Percentiles rank a stretch among this genome's conserved stretches.
Evolutionary conservation across 2,797 vertebrate genomes (phyloP).

Genomic region (Propithecus deckenii): DNA sequence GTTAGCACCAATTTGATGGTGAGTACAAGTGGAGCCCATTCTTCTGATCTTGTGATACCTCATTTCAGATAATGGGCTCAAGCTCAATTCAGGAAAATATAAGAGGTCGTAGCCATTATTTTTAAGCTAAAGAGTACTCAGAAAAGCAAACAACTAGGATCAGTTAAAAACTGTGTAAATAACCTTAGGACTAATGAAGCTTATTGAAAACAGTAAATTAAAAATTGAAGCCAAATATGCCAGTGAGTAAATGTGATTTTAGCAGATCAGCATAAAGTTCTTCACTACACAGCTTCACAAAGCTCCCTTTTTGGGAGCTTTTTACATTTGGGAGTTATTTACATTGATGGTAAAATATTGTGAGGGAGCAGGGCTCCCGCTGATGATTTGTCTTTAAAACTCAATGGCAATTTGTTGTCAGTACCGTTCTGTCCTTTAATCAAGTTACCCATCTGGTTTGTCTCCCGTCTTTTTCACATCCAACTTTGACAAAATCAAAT

Average conservation of each 20-base stretch:
- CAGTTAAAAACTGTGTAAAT: constrained; percentile 10
- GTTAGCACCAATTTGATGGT: too few relatives aligned
- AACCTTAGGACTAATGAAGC: not conserved
- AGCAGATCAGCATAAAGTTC: not conserved
- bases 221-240: not conserved
- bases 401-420: not conserved
- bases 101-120: not conserved
- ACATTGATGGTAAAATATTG: not conserved
- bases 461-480: not conserved
- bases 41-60: too few relatives aligned
- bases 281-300: not conserved
- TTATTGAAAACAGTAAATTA: constrained; percentile 31
- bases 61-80: too few relatives aligned
- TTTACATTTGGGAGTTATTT: not conserved
- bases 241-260: not conserved
- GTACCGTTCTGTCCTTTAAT: not conserved
- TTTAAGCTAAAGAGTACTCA: constrained; percentile 21
- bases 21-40: too few relatives aligned
- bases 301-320: not conserved
- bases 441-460: not conserved
- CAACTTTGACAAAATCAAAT: not conserved
- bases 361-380: not conserved
- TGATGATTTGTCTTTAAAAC: not conserved
- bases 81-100: too few relatives aligned
- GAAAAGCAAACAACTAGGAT: constrained; percentile 25